Evolutionary conservation across 2,113 vertebrate genomes (phyloP), one percentile per base, ranked within the genome.

Genomic region (Oncorhynchus keta): DNA sequence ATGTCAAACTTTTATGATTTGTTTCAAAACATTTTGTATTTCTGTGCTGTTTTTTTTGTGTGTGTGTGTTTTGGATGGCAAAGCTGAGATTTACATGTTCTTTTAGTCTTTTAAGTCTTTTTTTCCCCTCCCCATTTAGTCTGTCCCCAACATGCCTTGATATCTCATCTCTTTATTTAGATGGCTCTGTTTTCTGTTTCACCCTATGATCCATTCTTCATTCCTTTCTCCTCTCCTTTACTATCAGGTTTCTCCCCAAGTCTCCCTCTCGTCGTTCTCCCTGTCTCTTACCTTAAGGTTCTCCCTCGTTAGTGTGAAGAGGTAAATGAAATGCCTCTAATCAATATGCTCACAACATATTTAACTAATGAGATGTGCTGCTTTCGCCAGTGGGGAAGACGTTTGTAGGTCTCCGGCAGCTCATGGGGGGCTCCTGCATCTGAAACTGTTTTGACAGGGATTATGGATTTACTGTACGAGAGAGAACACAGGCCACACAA

Each of bases 311-410:
- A 76, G 73, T 84, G 77, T 80, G 72, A 81, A 82, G 72, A 78
- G 73, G 77, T 85, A 83, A 91, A 87, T 91, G 83, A 88, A 87
- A 86, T 71, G 75, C 72, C 76, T 89, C 81, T 86, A 89, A 91
- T 93, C 91, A 91, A 92, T 91, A 90, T 80, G 85, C 87, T 87
- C 76, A 51, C 82, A 76, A 85, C 81, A 89, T 90, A 84, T 90
- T 90, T 85, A 86, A 87, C 88, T 90, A 91, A 92, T 90, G 86
- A 90, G 86, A 83, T 72, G 74, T 76, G 84, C 76, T 84, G 70
- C 79, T 85, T 76, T 74, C 51, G 88, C 88, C 84, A 5, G 66
- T 77, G 87, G 92, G 88, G 86, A 87, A 87, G 88, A 81, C 88
- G 74, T 89, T 84, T 90, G 86, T 83, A 88, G 87, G 90, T 84